phyloP scores from a whole-genome alignment of 1,140 invertebrate genomes.

The Meloidogyne chitwoodi region DNA sequence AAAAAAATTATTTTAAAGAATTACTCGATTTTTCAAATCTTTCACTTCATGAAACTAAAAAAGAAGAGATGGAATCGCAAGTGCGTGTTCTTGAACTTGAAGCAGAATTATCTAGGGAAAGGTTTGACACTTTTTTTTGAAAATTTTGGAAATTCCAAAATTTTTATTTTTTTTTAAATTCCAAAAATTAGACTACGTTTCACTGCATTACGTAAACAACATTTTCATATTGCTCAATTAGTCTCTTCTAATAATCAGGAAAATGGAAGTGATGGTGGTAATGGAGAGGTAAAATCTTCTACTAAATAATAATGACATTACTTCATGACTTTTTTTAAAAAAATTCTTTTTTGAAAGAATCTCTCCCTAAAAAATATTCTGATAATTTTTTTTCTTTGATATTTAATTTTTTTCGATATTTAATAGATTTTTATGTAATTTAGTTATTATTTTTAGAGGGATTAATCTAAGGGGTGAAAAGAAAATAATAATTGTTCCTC shows the following conservation, averaged over 20 bases:
- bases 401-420: too few species aligned
- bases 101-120: constrained; percentile 79
- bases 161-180: neutral
- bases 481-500: too few species aligned
- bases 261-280: neutral
- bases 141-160: neutral
- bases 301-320: too few species aligned
- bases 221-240: constrained; percentile 81
- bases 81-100: constrained; percentile 80
- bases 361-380: too few species aligned
- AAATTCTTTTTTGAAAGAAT: too few species aligned
- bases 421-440: too few species aligned
- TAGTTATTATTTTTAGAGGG: too few species aligned
- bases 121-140: constrained; percentile 61
- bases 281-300: neutral
- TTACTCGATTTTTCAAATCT: constrained; percentile 82
- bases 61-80: constrained; percentile 85
- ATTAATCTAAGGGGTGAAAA: too few species aligned
- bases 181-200: constrained; percentile 63
- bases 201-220: constrained; percentile 78
- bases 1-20: constrained; percentile 64
- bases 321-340: too few species aligned
- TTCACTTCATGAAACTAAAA: constrained; percentile 85
- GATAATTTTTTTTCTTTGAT: too few species aligned
- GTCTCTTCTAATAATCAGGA: constrained; percentile 62